Conservation (phyloP, 2,888 invertebrate species). For the Acrobasis suavella region DNA sequence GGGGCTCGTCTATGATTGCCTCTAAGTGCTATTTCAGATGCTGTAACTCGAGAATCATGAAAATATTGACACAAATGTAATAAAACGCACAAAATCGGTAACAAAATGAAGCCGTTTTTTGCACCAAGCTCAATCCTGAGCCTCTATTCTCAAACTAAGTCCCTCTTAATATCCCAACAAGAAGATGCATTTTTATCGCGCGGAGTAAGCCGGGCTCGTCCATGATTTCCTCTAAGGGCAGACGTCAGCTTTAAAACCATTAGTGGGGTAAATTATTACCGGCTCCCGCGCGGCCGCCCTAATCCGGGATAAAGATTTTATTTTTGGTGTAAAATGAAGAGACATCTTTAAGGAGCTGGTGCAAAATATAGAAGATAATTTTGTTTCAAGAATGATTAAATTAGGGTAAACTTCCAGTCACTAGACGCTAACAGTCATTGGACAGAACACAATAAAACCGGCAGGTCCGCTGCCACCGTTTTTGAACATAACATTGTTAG, state of each 20-base stretch:
- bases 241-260: slow-evolving; percentile 75
- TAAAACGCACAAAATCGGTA: no score
- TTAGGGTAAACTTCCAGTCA: no score
- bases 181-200: slow-evolving; percentile 44
- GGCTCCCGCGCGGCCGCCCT: slow-evolving; percentile 40
- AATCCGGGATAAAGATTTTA: slow-evolving; percentile 73
- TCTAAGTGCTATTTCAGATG: no score
- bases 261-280: slow-evolving; percentile 71
- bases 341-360: slow-evolving; percentile 54
- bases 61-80: no score
- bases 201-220: slow-evolving; percentile 39
- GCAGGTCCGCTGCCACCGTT: no score
- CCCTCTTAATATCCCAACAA: slow-evolving; percentile 19
- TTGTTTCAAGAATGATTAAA: neutral
- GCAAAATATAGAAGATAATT: slow-evolving; percentile 21
- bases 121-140: no score
- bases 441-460: no score
- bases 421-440: no score
- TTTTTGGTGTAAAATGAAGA: slow-evolving; percentile 74
- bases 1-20: slow-evolving; percentile 44
- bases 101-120: no score
- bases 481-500: no score
- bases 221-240: slow-evolving; percentile 62
- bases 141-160: neutral
- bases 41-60: no score